Percentiles rank a stretch among this genome's conserved stretches.
These are phyloP conservation scores for Pangasius mekongensis DNA, from an alignment of 2,797 vertebrate species.

Conservation along the genomic window DNA sequence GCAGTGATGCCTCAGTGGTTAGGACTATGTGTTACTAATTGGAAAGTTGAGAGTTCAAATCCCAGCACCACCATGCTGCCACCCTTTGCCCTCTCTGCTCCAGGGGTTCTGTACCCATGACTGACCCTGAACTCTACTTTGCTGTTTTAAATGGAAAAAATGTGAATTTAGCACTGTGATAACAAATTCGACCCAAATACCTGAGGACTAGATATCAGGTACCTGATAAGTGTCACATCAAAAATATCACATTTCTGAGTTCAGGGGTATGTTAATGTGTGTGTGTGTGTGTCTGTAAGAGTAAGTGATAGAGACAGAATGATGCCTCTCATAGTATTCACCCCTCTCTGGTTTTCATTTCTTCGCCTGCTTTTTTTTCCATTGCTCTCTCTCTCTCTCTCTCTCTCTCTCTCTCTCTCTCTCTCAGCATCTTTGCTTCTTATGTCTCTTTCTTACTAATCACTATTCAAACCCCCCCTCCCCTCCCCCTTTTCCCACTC, in stretches of 20 bases:
- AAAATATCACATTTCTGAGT: background rate
- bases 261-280: background rate
- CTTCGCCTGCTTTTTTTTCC: background rate
- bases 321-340: constrained; percentile 38
- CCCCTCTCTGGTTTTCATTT: constrained; percentile 9
- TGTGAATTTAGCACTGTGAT: background rate
- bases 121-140: background rate
- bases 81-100: background rate
- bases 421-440: background rate
- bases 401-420: constrained; percentile 30
- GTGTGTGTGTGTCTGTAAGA: constrained; percentile 20
- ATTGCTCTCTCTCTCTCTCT: constrained; percentile 12
- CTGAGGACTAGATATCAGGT: background rate
- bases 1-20: background rate
- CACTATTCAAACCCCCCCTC: constrained; percentile 33
- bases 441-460: background rate
- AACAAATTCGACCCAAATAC: constrained; percentile 12
- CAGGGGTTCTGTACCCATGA: constrained; percentile 49
- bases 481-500: constrained; percentile 3
- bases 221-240: background rate
- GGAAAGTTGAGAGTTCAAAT: constrained; percentile 1
- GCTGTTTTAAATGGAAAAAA: constrained; percentile 1
- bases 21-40: background rate
- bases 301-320: constrained; percentile 21
- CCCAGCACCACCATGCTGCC: background rate